These are phyloP conservation scores for Diabrotica virgifera DNA, from an alignment of 1,140 invertebrate genomes.

Conservation along the genomic window DNA sequence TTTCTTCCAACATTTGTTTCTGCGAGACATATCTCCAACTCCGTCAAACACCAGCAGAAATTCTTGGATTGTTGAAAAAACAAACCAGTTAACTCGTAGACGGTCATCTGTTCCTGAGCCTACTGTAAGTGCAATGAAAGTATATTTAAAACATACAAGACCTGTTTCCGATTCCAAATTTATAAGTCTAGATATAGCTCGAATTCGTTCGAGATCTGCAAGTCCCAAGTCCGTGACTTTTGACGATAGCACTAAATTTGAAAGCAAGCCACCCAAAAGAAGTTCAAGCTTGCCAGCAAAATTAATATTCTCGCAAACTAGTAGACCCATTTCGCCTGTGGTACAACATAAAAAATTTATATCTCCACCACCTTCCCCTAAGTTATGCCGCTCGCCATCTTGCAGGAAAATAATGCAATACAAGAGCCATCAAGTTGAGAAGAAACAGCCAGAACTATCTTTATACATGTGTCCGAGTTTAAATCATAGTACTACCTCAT, in stretches of 20 bases:
- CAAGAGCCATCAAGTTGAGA: slow-evolving; percentile 41
- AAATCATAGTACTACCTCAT: slow-evolving; percentile 32
- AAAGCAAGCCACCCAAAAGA: slow-evolving; percentile 39
- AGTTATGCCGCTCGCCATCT: slow-evolving; percentile 62
- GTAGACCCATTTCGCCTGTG: slow-evolving; percentile 35
- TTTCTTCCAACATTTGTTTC: slow-evolving; percentile 70
- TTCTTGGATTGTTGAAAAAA: slow-evolving; percentile 60
- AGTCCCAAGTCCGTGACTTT: slow-evolving; percentile 42
- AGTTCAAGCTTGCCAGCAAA: slow-evolving; percentile 49
- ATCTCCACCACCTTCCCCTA: slow-evolving; percentile 43
- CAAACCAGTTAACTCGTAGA: slow-evolving; percentile 59
- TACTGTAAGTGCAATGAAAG: slow-evolving; percentile 55
- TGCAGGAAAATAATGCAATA: slow-evolving; percentile 58
- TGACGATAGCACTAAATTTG: slow-evolving; percentile 42
- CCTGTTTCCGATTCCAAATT: slow-evolving; percentile 72
- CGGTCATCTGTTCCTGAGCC: slow-evolving; percentile 52
- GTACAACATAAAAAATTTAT: slow-evolving; percentile 30
- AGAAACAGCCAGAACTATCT: slow-evolving; percentile 17
- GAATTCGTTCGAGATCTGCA: slow-evolving; percentile 39
- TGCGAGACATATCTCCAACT: slow-evolving; percentile 50
- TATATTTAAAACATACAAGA: slow-evolving; percentile 65
- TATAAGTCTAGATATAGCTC: slow-evolving; percentile 58
- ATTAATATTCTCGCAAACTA: slow-evolving; percentile 34
- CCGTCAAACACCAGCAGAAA: slow-evolving; percentile 47
- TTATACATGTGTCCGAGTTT: slow-evolving; percentile 41